Conservation (phyloP, 2,888 invertebrate species). For the Pinctada fucata region DNA sequence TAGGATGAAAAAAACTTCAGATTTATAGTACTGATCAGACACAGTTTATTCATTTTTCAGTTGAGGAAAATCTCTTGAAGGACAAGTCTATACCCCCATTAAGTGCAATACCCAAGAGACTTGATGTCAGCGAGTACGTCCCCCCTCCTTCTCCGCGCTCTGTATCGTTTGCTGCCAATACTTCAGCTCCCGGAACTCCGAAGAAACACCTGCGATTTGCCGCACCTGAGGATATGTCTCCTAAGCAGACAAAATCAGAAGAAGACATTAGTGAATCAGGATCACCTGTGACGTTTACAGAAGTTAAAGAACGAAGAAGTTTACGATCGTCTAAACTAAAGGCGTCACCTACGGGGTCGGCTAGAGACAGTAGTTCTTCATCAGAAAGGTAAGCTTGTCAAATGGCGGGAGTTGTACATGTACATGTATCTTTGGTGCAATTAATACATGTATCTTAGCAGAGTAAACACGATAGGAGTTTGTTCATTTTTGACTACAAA, state of each 20-base stretch:
- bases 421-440: too few relatives aligned
- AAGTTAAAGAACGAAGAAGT: too few relatives aligned
- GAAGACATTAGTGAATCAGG: slow-evolving; percentile 12
- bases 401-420: too few relatives aligned
- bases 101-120: slow-evolving; percentile 23
- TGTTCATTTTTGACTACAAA: too few relatives aligned
- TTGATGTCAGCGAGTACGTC: slow-evolving; percentile 45
- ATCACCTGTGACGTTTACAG: neutral
- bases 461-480: too few relatives aligned
- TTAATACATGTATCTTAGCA: too few relatives aligned
- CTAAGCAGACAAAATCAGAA: slow-evolving; percentile 6
- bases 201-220: slow-evolving; percentile 59
- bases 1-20: too few relatives aligned
- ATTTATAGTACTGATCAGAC: too few relatives aligned
- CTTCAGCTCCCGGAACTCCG: slow-evolving; percentile 41
- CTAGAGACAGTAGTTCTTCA: slow-evolving; percentile 60
- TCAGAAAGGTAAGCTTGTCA: slow-evolving; percentile 57
- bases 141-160: slow-evolving; percentile 48
- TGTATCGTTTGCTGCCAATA: slow-evolving; percentile 44
- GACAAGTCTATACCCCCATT: neutral
- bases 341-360: slow-evolving; percentile 25
- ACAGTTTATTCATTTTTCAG: neutral
- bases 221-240: neutral
- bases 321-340: too few relatives aligned
- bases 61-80: slow-evolving; percentile 14